A percentile compares a stretch with the other conserved stretches of the same genome.
These are phyloP conservation scores for Notothenia rossii DNA, from an alignment of 2,113 vertebrate genomes.

Conservation along the genomic window DNA sequence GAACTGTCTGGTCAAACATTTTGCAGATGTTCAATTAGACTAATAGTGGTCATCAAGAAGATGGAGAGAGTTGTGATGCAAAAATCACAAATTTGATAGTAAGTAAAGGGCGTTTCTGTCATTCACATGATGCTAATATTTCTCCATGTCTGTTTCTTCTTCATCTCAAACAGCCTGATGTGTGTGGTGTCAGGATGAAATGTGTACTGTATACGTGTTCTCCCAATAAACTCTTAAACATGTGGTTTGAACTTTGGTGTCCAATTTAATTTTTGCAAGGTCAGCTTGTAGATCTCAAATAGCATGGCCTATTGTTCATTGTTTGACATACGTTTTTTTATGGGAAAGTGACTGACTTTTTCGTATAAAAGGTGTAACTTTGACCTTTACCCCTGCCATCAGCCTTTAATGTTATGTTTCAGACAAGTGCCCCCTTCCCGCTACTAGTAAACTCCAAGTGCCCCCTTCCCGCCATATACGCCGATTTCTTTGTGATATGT, in stretches of 20 bases:
- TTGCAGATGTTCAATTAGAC: constrained; percentile 11
- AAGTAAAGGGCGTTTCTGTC: background rate
- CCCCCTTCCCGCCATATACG: background rate
- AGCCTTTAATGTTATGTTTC: constrained; percentile 1
- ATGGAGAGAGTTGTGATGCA: background rate
- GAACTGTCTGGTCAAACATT: constrained; percentile 1
- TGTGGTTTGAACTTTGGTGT: constrained; percentile 14
- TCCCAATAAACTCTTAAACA: constrained; percentile 69
- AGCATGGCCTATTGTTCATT: background rate
- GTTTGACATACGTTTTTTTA: background rate
- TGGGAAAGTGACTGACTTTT: constrained; percentile 13
- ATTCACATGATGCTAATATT: constrained; percentile 2
- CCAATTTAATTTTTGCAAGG: background rate
- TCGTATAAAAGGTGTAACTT: constrained; percentile 18
- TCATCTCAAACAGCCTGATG: constrained; percentile 24
- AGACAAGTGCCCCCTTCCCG: background rate
- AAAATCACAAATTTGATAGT: background rate
- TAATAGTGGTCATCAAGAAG: background rate
- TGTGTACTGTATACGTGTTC: constrained; percentile 46
- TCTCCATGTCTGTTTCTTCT: background rate
- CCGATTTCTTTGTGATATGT: background rate
- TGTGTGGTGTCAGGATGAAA: constrained; percentile 42
- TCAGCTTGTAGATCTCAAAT: background rate
- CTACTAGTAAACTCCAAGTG: background rate
- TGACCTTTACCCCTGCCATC: constrained; percentile 30